Evolutionary conservation across 2,888 invertebrate species (phyloP), one percentile per base, ranked within the genome.

Genomic region (Tachina lurida): DNA sequence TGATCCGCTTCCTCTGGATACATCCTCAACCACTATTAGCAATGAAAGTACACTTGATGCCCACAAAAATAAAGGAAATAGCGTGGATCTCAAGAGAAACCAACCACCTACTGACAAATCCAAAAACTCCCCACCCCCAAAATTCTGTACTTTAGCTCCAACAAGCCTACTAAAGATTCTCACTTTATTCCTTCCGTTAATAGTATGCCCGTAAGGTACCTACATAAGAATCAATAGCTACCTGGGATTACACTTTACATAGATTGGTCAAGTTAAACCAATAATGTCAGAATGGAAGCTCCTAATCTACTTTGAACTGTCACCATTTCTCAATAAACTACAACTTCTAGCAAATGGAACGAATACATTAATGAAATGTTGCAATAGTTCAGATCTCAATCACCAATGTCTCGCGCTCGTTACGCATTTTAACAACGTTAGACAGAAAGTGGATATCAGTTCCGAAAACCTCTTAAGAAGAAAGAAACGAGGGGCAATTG

Each of bases 251-350:
- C 60, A 31, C 15, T 60, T 58, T 22, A 39, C 31, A n/a, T n/a
- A 60, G 5, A 60, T 60, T 60, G 60, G 15, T 60, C 13, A 60
- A 39, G n/a, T 60, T 15, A 60, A 39, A n/a, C 65, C 45, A 22
- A 47, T 45, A 0, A 22, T 22, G 9, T 41, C 22, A 47, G 47
- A 65, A 22, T 65, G 13, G 45, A 31, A 65, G 19, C 22, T 47
- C n/a, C 13, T 19, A 3, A 63, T 47, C 12, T 65, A 47, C n/a
- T 60, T 41, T 39, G 39, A 60, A 9, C 15, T 60, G n/a, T n/a
- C n/a, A n/a, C n/a, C n/a, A n/a, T n/a, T n/a, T n/a, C n/a, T n/a
- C n/a, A n/a, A n/a, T n/a, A n/a, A n/a, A n/a, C n/a, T n/a, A n/a
- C n/a, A n/a, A n/a, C n/a, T n/a, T n/a, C n/a, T n/a, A n/a, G n/a